Conservation (phyloP, 2,888 invertebrate genomes). For the Dryococelus australis region DNA sequence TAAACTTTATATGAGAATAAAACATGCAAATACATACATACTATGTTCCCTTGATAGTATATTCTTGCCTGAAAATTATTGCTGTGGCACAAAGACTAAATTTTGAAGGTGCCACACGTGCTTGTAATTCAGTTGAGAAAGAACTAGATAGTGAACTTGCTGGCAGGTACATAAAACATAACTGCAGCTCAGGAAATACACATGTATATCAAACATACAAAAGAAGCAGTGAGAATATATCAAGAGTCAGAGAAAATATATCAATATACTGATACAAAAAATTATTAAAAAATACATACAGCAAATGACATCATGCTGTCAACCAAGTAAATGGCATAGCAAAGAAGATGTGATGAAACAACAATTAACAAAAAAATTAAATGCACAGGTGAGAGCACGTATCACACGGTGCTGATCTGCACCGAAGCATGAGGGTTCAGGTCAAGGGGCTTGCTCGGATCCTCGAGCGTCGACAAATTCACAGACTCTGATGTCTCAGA, state of each 20-base stretch:
- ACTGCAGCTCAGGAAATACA: too few relatives aligned
- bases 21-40: too few relatives aligned
- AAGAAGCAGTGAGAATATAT: neutral
- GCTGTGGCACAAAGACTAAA: too few relatives aligned
- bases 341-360: too few relatives aligned
- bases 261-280: neutral
- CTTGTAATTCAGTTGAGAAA: neutral
- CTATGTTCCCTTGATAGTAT: too few relatives aligned
- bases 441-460: conserved; percentile 32
- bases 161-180: neutral
- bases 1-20: too few relatives aligned
- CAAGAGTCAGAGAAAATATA: neutral
- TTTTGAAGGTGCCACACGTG: neutral
- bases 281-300: neutral
- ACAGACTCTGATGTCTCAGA: conserved; percentile 38
- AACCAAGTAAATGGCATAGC: neutral
- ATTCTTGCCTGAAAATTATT: too few relatives aligned
- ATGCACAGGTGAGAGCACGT: neutral
- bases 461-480: conserved; percentile 34
- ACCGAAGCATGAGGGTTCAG: conserved; percentile 36
- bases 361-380: neutral
- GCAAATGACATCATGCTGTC: neutral
- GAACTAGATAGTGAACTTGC: neutral
- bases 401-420: conserved; percentile 42
- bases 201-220: neutral